Conservation (phyloP, 2,888 invertebrate species). For the Caenorhabditis panamensis region DNA sequence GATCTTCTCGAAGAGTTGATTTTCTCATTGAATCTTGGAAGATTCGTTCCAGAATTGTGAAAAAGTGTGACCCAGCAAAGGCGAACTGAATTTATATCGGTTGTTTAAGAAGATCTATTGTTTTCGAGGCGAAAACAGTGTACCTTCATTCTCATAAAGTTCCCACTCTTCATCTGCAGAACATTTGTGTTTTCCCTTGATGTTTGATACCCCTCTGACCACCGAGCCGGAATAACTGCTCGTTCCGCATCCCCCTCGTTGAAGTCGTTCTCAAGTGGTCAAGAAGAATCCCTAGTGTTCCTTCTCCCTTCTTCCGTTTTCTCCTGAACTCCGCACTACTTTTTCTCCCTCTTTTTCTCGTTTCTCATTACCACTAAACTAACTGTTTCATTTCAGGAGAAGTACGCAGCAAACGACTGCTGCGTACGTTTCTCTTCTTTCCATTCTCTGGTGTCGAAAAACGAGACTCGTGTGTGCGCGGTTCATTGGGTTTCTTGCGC, state of each 20-base stretch:
- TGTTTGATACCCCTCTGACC: conserved; percentile 9
- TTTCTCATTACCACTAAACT: conserved; percentile 7
- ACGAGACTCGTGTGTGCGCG: conserved; percentile 58
- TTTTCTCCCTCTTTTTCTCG: background rate
- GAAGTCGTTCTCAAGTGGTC: conserved; percentile 35
- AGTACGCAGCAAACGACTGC: conserved; percentile 5
- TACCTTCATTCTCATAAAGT: no score
- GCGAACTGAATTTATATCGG: no score
- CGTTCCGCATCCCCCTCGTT: conserved; percentile 1
- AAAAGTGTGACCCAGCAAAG: no score
- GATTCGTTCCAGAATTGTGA: no score
- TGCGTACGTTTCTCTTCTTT: conserved; percentile 7
- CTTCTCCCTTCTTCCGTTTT: background rate
- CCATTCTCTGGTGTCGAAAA: conserved; percentile 33
- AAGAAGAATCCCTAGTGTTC: background rate
- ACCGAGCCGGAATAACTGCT: conserved; percentile 2
- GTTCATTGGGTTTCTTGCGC: conserved; percentile 60
- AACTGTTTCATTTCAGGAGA: conserved; percentile 11
- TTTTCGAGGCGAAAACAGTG: no score
- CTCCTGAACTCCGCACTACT: background rate
- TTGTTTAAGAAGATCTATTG: no score
- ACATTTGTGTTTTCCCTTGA: conserved; percentile 15
- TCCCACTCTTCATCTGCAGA: no score
- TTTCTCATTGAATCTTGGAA: no score
- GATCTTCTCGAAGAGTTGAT: no score